These are phyloP conservation scores for Zingel zingel DNA, from an alignment of 2,113 vertebrate genomes.

Conservation along the genomic window DNA sequence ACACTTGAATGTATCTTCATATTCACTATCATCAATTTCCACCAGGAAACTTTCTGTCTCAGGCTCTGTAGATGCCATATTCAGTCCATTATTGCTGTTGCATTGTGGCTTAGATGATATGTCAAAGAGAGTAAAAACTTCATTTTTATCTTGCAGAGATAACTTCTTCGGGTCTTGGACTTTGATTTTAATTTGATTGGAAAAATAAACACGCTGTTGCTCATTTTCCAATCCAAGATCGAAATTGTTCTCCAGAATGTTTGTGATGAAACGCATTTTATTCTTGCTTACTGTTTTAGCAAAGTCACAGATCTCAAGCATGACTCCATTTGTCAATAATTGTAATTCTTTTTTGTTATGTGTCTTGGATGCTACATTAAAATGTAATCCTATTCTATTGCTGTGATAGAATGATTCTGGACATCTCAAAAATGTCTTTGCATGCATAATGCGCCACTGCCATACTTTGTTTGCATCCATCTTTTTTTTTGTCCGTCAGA, in stretches of 20 bases:
- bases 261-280: conserved; percentile 28
- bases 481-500: background rate
- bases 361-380: conserved; percentile 21
- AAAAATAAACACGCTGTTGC: conserved; percentile 31
- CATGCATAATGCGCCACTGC: conserved; percentile 44
- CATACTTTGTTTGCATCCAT: conserved; percentile 45
- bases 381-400: conserved; percentile 34
- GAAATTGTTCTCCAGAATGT: conserved; percentile 51
- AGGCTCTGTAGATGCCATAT: background rate
- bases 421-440: background rate
- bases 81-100: conserved; percentile 6
- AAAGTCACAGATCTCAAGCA: conserved; percentile 53
- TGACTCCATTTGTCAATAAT: conserved; percentile 36
- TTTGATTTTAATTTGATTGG: conserved; percentile 16
- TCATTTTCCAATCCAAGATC: conserved; percentile 45
- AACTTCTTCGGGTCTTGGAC: conserved; percentile 25
- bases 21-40: background rate
- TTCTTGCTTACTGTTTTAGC: conserved; percentile 29
- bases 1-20: background rate
- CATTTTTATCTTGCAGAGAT: conserved; percentile 21
- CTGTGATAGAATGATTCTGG: conserved; percentile 35
- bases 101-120: background rate
- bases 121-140: conserved; percentile 38
- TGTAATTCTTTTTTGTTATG: conserved; percentile 25
- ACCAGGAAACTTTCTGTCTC: background rate